Percentiles rank a stretch among this genome's conserved stretches.
These are phyloP conservation scores for Andrena dorsata DNA, from an alignment of 2,888 invertebrate genomes.

Conservation along the genomic window DNA sequence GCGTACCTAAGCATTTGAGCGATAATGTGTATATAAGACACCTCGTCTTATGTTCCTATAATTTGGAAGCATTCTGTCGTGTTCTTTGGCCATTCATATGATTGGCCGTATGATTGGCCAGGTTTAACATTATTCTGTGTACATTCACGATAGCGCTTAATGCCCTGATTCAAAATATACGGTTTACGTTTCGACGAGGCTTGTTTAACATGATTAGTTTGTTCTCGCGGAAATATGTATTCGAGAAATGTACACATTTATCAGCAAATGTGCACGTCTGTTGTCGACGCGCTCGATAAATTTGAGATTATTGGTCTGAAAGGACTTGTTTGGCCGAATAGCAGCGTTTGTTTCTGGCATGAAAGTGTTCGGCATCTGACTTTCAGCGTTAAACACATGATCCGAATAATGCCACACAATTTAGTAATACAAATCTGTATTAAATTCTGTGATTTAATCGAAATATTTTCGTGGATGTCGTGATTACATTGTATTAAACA, in stretches of 20 bases:
- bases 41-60: not conserved
- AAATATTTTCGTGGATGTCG: no score
- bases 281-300: constrained; percentile 32
- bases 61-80: not conserved
- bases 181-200: constrained; percentile 24
- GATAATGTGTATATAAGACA: no score
- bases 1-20: no score
- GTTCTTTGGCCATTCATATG: not conserved
- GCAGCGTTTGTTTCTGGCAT: constrained; percentile 3
- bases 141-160: not conserved
- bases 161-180: constrained; percentile 6
- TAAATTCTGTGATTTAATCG: no score
- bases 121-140: not conserved
- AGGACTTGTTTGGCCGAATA: constrained; percentile 28
- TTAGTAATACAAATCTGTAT: no score
- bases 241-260: constrained; percentile 31
- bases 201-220: constrained; percentile 40
- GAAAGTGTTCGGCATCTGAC: not conserved
- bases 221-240: constrained; percentile 14
- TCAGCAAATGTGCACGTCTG: constrained; percentile 9
- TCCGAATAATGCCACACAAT: no score
- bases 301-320: constrained; percentile 42
- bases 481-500: no score
- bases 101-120: not conserved
- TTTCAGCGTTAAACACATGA: no score